These are phyloP conservation scores for Charaxes varanes DNA, from an alignment of 1,140 invertebrate genomes.

Conservation along the genomic window DNA sequence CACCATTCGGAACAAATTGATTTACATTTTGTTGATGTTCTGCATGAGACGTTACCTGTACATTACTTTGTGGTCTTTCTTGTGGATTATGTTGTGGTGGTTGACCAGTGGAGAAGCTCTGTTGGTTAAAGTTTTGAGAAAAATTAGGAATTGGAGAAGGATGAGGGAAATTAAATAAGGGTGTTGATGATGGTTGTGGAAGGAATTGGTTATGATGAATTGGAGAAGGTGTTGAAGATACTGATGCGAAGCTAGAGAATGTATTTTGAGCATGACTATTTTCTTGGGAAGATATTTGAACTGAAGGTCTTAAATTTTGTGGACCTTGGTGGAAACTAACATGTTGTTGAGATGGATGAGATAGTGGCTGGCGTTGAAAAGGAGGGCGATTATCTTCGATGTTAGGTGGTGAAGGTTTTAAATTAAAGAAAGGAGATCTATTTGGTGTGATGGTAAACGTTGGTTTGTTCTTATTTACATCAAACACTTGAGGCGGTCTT, in stretches of 20 bases:
- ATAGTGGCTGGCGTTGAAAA: constrained; percentile 46
- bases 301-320: constrained; percentile 37
- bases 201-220: constrained; percentile 53
- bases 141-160: constrained; percentile 43
- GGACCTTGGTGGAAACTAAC: constrained; percentile 62
- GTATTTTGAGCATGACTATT: constrained; percentile 34
- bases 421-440: constrained; percentile 62
- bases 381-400: constrained; percentile 58
- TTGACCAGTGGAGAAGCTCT: constrained; percentile 31
- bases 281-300: constrained; percentile 31
- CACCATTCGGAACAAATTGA: constrained; percentile 74
- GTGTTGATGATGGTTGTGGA: constrained; percentile 59
- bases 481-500: constrained; percentile 49
- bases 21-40: constrained; percentile 57
- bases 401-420: constrained; percentile 69
- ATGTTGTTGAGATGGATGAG: constrained; percentile 56
- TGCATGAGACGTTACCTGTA: constrained; percentile 34
- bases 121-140: constrained; percentile 32
- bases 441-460: constrained; percentile 37
- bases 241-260: constrained; percentile 35
- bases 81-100: constrained; percentile 39
- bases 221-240: constrained; percentile 44
- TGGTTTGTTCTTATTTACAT: constrained; percentile 52
- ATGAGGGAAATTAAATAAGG: constrained; percentile 57
- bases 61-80: constrained; percentile 43